phyloP scores from a whole-genome alignment of 1,140 invertebrate genomes.

The Brachionus sp. region DNA sequence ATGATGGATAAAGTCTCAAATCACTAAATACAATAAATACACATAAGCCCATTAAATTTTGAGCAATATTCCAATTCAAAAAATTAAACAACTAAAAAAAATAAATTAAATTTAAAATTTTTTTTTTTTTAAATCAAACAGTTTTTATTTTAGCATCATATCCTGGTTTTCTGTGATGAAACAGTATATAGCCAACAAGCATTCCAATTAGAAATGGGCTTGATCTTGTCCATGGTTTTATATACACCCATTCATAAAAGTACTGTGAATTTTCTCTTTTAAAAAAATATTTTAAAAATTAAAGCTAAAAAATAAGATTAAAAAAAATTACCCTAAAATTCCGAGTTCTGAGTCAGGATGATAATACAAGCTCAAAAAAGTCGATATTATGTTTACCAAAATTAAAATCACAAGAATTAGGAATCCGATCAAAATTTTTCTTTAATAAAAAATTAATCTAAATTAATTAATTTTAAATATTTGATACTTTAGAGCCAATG shows the following conservation, averaged over 20 bases:
- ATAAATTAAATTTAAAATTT: not conserved
- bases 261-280: not conserved
- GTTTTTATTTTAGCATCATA: not conserved
- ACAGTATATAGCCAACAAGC: slow-evolving; percentile 55
- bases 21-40: not conserved
- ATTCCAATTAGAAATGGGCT: slow-evolving; percentile 62
- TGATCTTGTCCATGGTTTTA: slow-evolving; percentile 64
- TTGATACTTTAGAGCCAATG: slow-evolving; percentile 45
- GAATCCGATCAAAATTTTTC: slow-evolving; percentile 15
- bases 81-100: slow-evolving; percentile 15
- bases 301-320: not conserved
- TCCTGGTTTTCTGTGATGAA: not conserved
- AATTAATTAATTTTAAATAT: not conserved
- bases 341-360: slow-evolving; percentile 26
- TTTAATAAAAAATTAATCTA: not conserved
- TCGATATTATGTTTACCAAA: not conserved
- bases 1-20: not conserved
- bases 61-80: slow-evolving; percentile 3
- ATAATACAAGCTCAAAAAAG: not conserved
- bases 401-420: not conserved
- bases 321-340: not conserved
- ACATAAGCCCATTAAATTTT: not conserved
- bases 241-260: slow-evolving; percentile 71
- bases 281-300: not conserved
- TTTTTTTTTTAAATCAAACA: not conserved